phyloP scores from a whole-genome alignment of 2,888 invertebrate genomes.

The Acanthosoma haemorrhoidale region DNA sequence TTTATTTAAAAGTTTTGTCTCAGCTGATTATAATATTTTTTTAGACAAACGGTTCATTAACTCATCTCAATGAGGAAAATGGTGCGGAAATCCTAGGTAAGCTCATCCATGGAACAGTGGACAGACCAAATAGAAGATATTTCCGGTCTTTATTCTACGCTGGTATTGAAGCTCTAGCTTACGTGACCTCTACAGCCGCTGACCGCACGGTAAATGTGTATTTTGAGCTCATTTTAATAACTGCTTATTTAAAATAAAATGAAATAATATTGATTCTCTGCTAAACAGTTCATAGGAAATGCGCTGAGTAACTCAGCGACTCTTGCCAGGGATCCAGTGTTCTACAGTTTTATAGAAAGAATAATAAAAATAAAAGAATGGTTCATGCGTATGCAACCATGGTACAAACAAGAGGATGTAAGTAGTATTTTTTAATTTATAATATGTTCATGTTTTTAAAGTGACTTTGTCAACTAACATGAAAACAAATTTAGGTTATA shows the following conservation, averaged over 20 bases:
- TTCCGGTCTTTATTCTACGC: conserved; percentile 30
- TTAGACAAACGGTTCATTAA: too few relatives aligned
- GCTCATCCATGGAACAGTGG: conserved; percentile 15
- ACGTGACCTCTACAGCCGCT: conserved; percentile 27
- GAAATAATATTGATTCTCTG: too few relatives aligned
- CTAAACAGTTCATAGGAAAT: conserved; percentile 20
- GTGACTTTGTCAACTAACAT: too few relatives aligned
- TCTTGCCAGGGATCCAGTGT: conserved; percentile 65
- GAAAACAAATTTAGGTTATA: conserved; percentile 47
- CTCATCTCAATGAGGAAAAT: conserved; percentile 22
- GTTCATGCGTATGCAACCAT: conserved; percentile 55
- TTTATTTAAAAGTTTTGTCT: too few relatives aligned
- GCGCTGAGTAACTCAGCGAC: conserved; percentile 45
- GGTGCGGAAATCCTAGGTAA: conserved; percentile 30
- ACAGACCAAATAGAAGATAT: conserved; percentile 21
- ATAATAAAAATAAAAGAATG: conserved; percentile 52
- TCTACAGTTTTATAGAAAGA: conserved; percentile 60
- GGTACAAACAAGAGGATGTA: conserved; percentile 54
- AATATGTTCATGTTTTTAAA: too few relatives aligned
- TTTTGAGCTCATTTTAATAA: too few relatives aligned
- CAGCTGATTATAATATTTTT: too few relatives aligned
- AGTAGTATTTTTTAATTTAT: too few relatives aligned
- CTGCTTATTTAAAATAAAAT: too few relatives aligned
- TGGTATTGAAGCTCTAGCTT: conserved; percentile 27
- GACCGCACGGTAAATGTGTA: conserved; percentile 27